Conservation (phyloP, 2,797 vertebrate genomes). For the Sibirionetta formosa region DNA sequence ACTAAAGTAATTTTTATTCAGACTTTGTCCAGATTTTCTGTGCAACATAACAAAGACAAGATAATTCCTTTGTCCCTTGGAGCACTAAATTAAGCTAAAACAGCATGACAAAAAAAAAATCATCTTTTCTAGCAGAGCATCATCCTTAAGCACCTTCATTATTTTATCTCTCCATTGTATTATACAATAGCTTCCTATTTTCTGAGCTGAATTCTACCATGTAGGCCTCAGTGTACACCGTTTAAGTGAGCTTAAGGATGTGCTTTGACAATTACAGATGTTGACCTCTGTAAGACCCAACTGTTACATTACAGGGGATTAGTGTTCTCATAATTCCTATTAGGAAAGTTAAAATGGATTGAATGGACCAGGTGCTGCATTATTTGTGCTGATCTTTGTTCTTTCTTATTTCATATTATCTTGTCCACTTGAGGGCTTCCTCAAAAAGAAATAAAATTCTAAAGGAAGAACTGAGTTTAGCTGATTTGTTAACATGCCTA, state of each 20-base stretch:
- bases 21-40: background rate
- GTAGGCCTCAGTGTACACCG: background rate
- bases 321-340: background rate
- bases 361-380: background rate
- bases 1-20: slow-evolving; percentile 1
- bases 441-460: background rate
- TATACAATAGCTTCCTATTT: background rate
- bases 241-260: background rate
- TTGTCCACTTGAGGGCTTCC: background rate
- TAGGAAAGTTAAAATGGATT: slow-evolving; percentile 1
- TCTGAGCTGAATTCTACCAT: background rate
- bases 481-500: background rate
- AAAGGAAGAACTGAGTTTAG: background rate
- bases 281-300: background rate
- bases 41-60: background rate
- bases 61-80: slow-evolving; percentile 29
- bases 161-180: background rate
- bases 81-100: slow-evolving; percentile 42
- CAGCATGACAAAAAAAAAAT: background rate
- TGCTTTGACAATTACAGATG: background rate
- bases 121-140: background rate
- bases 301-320: slow-evolving; percentile 6
- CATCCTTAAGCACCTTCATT: background rate
- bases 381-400: background rate
- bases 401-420: background rate